Evolutionary conservation across 2,797 vertebrate species (phyloP), one percentile per base, ranked within the genome.

Genomic region (Siniperca scherzeri): DNA sequence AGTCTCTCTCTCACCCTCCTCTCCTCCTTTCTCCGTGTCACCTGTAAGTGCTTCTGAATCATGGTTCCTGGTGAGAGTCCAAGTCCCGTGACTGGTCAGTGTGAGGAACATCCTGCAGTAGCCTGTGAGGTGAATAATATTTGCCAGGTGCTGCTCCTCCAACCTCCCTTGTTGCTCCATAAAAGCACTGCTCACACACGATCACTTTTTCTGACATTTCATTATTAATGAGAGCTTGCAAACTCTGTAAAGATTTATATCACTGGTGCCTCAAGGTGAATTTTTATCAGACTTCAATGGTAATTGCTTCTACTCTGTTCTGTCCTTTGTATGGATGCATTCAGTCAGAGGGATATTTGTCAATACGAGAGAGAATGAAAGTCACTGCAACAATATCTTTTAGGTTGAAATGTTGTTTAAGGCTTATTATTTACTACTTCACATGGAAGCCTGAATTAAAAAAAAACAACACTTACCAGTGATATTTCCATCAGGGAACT

Each of bases 11-110:
- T n/a, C 64, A 48, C 60, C 60, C 53, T 76, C 72, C 22, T 67
- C 83, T 81, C 56, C 55, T 69, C 46, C 38, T 59, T 56, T 68
- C 70, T 56, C 71, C 25, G 21, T 81, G 87, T 91, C 89, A 87
- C 90, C 82, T 90, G 85, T 88, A 85, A 92, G 82, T 82, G 85
- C 74, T 72, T 87, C 90, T 92, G 87, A 91, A 91, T 92, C 87
- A 77, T 67, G 42, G 66, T 42, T 87, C 74, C 82, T 88, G 90
- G 86, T 78, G 65, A 44, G 44, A 78, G 80, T 87, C 89, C 89
- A 90, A 68, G 76, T 79, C 67, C 68, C 74, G 86, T 56, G 82
- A 88, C 59, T 68, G 81, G 82, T 74, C 77, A 81, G 80, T 53
- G 52, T 73, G 84, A 86, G 85, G 60, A 82, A 48, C 85, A 74